Evolutionary conservation across 1,140 invertebrate genomes (phyloP).

Genomic region (Papilio machaon): DNA sequence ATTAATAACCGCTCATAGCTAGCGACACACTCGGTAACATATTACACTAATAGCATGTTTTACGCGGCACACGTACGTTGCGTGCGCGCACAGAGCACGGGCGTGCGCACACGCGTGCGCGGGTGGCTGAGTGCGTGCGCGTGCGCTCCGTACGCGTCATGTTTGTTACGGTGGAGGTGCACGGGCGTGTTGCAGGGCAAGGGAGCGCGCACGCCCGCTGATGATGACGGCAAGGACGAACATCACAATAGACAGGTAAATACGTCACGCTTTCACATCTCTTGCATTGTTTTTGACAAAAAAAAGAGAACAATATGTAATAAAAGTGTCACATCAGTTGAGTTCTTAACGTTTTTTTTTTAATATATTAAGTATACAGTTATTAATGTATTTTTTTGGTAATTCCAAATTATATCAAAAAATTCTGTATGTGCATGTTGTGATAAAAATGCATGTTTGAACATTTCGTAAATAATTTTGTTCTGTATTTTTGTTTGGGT

Average conservation of each 20-base stretch:
- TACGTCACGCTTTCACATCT: background rate
- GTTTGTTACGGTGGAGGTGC: constrained; percentile 64
- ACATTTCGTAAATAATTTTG: background rate
- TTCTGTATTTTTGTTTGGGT: background rate
- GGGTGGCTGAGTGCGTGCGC: constrained; percentile 39
- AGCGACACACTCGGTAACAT: constrained; percentile 15
- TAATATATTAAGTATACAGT: too few relatives aligned
- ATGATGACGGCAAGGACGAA: constrained; percentile 53
- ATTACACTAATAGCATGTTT: constrained; percentile 36
- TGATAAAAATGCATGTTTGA: constrained; percentile 48
- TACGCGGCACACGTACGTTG: constrained; percentile 21
- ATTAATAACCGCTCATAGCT: constrained; percentile 11
- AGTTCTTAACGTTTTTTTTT: too few relatives aligned
- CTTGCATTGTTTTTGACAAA: background rate
- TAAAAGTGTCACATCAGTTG: too few relatives aligned
- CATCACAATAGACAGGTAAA: constrained; percentile 51
- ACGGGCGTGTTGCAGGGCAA: constrained; percentile 73
- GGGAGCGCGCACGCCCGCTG: constrained; percentile 67
- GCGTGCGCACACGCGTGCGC: constrained; percentile 33
- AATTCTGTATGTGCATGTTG: constrained; percentile 47
- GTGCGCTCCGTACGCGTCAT: constrained; percentile 38
- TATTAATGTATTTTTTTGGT: background rate
- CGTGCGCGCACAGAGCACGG: constrained; percentile 18
- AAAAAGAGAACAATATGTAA: background rate
- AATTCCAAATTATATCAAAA: background rate